Conservation (phyloP, 2,888 invertebrate genomes). For the Pristionchus mayeri region DNA sequence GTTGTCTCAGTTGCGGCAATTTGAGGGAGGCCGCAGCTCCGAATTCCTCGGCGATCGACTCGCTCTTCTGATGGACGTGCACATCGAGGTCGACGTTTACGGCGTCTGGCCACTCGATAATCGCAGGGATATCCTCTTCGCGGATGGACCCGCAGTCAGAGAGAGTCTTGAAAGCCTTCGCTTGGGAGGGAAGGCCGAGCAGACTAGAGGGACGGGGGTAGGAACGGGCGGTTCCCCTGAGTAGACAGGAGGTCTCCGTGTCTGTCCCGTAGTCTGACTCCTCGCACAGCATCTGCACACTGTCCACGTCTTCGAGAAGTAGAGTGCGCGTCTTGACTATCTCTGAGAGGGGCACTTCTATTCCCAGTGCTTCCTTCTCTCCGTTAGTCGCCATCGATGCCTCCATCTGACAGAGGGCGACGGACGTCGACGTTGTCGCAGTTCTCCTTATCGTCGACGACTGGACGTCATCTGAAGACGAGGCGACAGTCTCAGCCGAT, state of each 20-base stretch:
- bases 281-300: slow-evolving; percentile 73
- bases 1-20: neutral
- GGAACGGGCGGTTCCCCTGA: slow-evolving; percentile 57
- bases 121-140: slow-evolving; percentile 44
- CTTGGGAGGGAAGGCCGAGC: slow-evolving; percentile 12
- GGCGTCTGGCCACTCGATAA: slow-evolving; percentile 42
- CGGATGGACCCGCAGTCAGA: slow-evolving; percentile 43
- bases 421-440: neutral
- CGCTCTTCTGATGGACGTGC: slow-evolving; percentile 53
- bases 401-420: neutral
- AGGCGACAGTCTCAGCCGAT: neutral
- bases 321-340: slow-evolving; percentile 37
- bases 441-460: neutral
- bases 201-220: slow-evolving; percentile 43
- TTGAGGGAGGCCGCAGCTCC: neutral
- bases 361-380: slow-evolving; percentile 34
- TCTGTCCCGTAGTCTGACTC: slow-evolving; percentile 69
- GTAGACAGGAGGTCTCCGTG: slow-evolving; percentile 65
- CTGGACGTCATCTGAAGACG: slow-evolving; percentile 33
- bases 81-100: slow-evolving; percentile 60
- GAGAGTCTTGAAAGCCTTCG: slow-evolving; percentile 26
- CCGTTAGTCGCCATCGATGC: slow-evolving; percentile 5
- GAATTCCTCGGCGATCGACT: slow-evolving; percentile 45
- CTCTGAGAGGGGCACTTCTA: slow-evolving; percentile 52
- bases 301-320: slow-evolving; percentile 64